phyloP scores from a whole-genome alignment of 2,113 vertebrate species.

The Rhynchomys soricoides region DNA sequence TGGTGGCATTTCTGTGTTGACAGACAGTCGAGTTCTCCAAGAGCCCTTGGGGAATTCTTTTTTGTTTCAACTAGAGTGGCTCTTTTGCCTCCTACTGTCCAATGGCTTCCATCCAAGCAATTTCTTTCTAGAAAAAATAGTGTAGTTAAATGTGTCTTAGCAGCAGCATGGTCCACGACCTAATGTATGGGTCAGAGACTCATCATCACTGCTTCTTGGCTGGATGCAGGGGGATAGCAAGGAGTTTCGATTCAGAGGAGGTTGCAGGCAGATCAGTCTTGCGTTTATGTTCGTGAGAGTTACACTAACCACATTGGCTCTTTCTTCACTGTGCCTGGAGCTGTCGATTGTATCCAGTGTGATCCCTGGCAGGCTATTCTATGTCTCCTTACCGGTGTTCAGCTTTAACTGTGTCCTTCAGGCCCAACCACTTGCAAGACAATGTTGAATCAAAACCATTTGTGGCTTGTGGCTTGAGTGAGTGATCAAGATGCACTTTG shows the following conservation, averaged over 20 bases:
- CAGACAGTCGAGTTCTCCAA: not conserved
- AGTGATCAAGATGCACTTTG: not conserved
- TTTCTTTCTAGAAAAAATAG: not conserved
- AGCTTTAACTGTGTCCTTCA: not conserved
- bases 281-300: too few relatives aligned
- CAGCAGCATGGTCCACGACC: not conserved
- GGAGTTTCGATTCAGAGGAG: not conserved
- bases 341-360: fast-evolving
- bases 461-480: not conserved
- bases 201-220: too few relatives aligned
- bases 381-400: not conserved
- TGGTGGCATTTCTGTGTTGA: not conserved
- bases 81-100: not conserved
- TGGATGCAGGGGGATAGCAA: too few relatives aligned
- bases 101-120: not conserved
- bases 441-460: not conserved
- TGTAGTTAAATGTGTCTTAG: not conserved
- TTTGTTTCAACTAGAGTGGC: not conserved
- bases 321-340: not conserved
- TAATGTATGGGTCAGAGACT: not conserved
- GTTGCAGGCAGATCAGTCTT: not conserved
- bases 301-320: fast-evolving
- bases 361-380: not conserved
- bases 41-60: not conserved
- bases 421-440: not conserved